These are phyloP conservation scores for Odocoileus hemionus DNA, from an alignment of 2,113 vertebrate species.

Conservation along the genomic window DNA sequence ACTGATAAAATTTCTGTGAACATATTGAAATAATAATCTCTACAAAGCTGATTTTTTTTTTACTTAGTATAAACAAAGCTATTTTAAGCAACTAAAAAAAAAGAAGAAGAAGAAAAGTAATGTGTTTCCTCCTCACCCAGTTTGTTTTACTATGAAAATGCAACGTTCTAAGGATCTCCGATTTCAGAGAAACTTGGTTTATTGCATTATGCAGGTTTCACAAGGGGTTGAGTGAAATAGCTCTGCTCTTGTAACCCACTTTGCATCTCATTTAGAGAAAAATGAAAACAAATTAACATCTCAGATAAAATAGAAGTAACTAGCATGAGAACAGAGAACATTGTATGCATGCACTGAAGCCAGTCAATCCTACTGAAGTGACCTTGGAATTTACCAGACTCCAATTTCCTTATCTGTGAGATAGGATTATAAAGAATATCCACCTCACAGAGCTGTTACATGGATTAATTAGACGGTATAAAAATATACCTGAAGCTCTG, in stretches of 20 bases:
- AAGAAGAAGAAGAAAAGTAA: background rate
- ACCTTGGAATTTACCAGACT: background rate
- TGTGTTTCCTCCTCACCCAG: background rate
- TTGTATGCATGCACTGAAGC: background rate
- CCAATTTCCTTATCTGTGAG: background rate
- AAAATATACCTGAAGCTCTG: background rate
- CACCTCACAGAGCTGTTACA: background rate
- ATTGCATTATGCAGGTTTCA: background rate
- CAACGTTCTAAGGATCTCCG: background rate
- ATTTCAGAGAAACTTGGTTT: background rate
- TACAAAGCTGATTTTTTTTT: background rate
- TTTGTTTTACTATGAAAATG: background rate
- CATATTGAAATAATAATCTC: constrained; percentile 5
- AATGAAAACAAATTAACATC: constrained; percentile 27
- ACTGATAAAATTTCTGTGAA: background rate
- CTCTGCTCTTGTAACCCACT: background rate
- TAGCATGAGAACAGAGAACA: background rate
- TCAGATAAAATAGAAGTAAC: background rate
- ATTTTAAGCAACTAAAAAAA: background rate
- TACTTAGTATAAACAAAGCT: background rate
- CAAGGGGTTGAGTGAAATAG: background rate
- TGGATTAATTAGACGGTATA: background rate
- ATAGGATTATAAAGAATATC: background rate
- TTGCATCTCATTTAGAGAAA: background rate
- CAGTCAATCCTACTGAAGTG: background rate